phyloP scores from a whole-genome alignment of 92 coral and sea anemone species.

The Bergia puertoricense region DNA sequence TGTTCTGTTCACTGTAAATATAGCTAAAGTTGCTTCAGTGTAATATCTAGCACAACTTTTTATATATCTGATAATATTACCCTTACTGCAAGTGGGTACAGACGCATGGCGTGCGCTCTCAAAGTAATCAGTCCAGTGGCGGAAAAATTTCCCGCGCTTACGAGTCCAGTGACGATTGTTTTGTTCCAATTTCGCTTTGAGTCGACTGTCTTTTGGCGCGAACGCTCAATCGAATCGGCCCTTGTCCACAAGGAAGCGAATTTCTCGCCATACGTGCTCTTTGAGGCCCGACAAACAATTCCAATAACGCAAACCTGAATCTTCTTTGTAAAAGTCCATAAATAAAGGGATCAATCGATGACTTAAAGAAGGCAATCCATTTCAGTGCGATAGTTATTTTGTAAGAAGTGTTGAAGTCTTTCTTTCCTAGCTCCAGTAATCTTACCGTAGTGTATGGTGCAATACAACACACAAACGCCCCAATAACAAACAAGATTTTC shows the following conservation, averaged over 20 bases:
- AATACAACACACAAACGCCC: slow-evolving; percentile 89
- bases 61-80: not conserved
- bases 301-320: slow-evolving; percentile 81
- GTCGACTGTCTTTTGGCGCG: slow-evolving; percentile 74
- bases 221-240: slow-evolving; percentile 65
- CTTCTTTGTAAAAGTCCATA: slow-evolving; percentile 92
- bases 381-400: slow-evolving; percentile 73
- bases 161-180: slow-evolving; percentile 47
- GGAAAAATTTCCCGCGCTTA: not conserved
- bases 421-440: slow-evolving; percentile 63
- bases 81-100: not conserved
- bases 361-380: slow-evolving; percentile 91
- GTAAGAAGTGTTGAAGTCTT: slow-evolving; percentile 50
- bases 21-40: not conserved
- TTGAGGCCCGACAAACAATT: slow-evolving; percentile 79
- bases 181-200: slow-evolving; percentile 81
- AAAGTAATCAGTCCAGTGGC: not conserved
- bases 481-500: slow-evolving; percentile 93
- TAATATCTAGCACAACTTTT: not conserved
- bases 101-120: not conserved
- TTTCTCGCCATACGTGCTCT: slow-evolving; percentile 82
- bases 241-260: slow-evolving; percentile 74
- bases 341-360: slow-evolving; percentile 90
- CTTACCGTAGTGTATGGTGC: slow-evolving; percentile 89
- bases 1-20: not conserved